A percentile compares a stretch with the other conserved stretches of the same genome.
Conservation (phyloP, 1,140 invertebrate genomes). For the Wiebesia pumilae region DNA sequence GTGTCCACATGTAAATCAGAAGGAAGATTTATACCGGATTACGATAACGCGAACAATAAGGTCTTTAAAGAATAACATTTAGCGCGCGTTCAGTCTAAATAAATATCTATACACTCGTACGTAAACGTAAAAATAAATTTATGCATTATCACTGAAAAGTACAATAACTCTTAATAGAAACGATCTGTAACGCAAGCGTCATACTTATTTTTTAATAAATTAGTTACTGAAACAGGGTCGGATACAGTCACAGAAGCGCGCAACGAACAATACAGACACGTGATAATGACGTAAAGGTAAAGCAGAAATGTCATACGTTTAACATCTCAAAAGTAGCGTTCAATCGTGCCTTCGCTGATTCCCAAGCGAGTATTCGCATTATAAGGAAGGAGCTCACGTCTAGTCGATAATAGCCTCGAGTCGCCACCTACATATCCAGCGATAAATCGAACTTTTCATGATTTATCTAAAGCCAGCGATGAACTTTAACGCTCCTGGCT, state of each 20-base stretch:
- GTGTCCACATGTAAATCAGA: background rate
- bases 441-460: conserved; percentile 31
- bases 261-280: background rate
- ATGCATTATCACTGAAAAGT: background rate
- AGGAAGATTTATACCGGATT: background rate
- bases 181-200: background rate
- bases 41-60: background rate
- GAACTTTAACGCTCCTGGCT: conserved; percentile 34
- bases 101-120: background rate
- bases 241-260: background rate
- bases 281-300: background rate
- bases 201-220: no score
- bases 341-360: background rate
- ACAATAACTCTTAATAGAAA: background rate
- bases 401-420: background rate
- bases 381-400: background rate
- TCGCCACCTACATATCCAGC: background rate
- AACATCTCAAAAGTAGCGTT: background rate
- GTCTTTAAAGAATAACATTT: background rate
- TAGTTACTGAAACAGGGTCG: background rate
- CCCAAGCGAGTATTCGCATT: background rate
- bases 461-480: conserved; percentile 33
- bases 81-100: background rate
- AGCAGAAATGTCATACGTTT: no score
- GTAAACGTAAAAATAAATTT: background rate